phyloP scores from a whole-genome alignment of 2,888 invertebrate species.

The Mongoloraphidia duomilia region DNA sequence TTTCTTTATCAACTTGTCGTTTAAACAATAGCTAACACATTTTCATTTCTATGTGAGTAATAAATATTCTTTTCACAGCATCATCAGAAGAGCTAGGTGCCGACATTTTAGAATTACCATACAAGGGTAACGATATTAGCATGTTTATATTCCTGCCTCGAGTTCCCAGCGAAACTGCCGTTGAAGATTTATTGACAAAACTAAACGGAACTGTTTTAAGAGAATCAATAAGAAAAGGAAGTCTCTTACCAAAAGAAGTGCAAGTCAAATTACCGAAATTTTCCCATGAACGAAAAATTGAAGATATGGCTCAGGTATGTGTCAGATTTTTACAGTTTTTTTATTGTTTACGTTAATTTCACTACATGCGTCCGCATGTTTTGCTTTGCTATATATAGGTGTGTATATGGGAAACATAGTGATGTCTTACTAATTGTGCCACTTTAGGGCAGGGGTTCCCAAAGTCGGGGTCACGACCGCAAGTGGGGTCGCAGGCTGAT shows the following conservation, averaged over 20 bases:
- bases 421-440: too few relatives aligned
- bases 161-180: conserved; percentile 43
- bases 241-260: conserved; percentile 55
- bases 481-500: too few relatives aligned
- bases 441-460: too few relatives aligned
- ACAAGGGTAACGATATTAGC: conserved; percentile 66
- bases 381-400: too few relatives aligned
- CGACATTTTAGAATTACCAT: conserved; percentile 72
- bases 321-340: not conserved
- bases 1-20: too few relatives aligned
- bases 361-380: too few relatives aligned
- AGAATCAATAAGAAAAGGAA: conserved; percentile 46
- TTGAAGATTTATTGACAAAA: conserved; percentile 54
- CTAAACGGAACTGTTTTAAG: conserved; percentile 51
- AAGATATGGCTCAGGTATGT: conserved; percentile 46
- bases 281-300: conserved; percentile 55
- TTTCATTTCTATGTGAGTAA: too few relatives aligned
- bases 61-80: conserved; percentile 35
- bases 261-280: conserved; percentile 72
- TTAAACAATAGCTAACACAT: too few relatives aligned
- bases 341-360: too few relatives aligned
- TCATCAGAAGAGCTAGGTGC: conserved; percentile 63
- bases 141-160: conserved; percentile 77
- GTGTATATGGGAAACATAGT: too few relatives aligned
- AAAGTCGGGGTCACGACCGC: too few relatives aligned